Evolutionary conservation across 2,113 vertebrate genomes (phyloP).

Genomic region (Pao palembangensis): DNA sequence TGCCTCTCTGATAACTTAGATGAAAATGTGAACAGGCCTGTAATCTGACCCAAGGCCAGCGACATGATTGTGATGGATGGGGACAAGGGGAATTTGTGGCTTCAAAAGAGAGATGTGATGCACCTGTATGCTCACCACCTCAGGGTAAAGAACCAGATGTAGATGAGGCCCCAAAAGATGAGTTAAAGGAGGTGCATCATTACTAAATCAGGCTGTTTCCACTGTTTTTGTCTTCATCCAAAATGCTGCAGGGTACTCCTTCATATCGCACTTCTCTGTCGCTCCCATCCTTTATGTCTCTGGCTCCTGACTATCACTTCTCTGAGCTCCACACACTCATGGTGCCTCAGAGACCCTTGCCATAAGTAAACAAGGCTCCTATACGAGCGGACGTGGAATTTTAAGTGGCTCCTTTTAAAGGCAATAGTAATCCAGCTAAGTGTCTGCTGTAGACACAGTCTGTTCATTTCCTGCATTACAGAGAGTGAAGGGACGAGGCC

Average conservation of each 20-base stretch:
- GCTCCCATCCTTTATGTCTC: constrained; percentile 21
- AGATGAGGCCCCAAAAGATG: constrained; percentile 18
- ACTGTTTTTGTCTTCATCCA: constrained; percentile 27
- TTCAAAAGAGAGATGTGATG: constrained; percentile 23
- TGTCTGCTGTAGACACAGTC: constrained; percentile 13
- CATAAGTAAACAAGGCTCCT: constrained; percentile 35
- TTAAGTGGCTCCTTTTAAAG: constrained; percentile 27
- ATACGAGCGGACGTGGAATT: constrained; percentile 28
- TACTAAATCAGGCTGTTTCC: constrained; percentile 45
- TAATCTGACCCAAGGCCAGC: constrained; percentile 14
- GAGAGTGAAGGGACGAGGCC: constrained; percentile 17
- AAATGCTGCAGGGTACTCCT: constrained; percentile 30
- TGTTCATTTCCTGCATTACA: constrained; percentile 27
- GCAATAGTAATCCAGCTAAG: constrained; percentile 25
- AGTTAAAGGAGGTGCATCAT: constrained; percentile 29
- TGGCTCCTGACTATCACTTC: background rate
- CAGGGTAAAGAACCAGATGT: constrained; percentile 37
- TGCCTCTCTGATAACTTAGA: background rate
- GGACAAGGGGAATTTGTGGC: constrained; percentile 24
- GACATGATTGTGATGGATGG: constrained; percentile 19
- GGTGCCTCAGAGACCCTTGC: constrained; percentile 8
- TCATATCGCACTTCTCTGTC: constrained; percentile 19
- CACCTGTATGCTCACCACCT: constrained; percentile 31
- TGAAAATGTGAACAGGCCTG: constrained; percentile 4
- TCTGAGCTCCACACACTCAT: constrained; percentile 16